These are phyloP conservation scores for Asteroscopus sphinx DNA, from an alignment of 2,888 invertebrate species.

Conservation along the genomic window DNA sequence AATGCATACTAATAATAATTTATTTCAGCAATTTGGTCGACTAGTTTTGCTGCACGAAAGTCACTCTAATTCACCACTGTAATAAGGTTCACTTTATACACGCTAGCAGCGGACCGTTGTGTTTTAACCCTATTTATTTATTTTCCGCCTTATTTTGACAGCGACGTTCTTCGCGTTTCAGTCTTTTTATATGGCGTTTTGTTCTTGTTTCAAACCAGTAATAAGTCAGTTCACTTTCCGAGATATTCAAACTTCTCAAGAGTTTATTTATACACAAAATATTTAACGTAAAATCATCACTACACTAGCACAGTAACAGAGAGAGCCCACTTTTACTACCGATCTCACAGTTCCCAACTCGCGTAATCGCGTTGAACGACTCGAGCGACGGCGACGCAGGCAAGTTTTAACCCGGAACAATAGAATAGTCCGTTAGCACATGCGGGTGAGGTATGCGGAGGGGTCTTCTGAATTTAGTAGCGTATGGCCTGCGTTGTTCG, in stretches of 20 bases:
- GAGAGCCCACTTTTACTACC: constrained; percentile 82
- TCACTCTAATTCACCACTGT: constrained; percentile 65
- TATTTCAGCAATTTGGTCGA: constrained; percentile 70
- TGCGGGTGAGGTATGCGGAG: constrained; percentile 38
- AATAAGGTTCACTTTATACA: constrained; percentile 77
- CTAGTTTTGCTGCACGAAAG: constrained; percentile 64
- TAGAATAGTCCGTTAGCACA: constrained; percentile 53
- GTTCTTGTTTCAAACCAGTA: constrained; percentile 58
- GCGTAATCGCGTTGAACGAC: constrained; percentile 87
- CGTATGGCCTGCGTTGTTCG: constrained; percentile 84
- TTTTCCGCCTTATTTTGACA: constrained; percentile 86
- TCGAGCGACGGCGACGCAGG: constrained; percentile 85
- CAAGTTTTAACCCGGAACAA: constrained; percentile 76
- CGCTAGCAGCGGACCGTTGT: constrained; percentile 68
- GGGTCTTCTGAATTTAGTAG: constrained; percentile 75
- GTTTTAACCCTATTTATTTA: constrained; percentile 87
- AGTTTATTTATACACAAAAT: constrained; percentile 61
- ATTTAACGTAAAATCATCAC: constrained; percentile 67
- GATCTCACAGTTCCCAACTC: constrained; percentile 82
- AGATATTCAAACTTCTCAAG: constrained; percentile 30
- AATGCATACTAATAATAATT: constrained; percentile 73
- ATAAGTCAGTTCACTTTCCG: constrained; percentile 50
- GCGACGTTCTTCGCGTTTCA: constrained; percentile 67
- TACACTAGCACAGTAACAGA: constrained; percentile 62
- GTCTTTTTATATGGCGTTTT: constrained; percentile 46